Conservation (phyloP, 2,888 invertebrate genomes). For the Fragum whitleyi region DNA sequence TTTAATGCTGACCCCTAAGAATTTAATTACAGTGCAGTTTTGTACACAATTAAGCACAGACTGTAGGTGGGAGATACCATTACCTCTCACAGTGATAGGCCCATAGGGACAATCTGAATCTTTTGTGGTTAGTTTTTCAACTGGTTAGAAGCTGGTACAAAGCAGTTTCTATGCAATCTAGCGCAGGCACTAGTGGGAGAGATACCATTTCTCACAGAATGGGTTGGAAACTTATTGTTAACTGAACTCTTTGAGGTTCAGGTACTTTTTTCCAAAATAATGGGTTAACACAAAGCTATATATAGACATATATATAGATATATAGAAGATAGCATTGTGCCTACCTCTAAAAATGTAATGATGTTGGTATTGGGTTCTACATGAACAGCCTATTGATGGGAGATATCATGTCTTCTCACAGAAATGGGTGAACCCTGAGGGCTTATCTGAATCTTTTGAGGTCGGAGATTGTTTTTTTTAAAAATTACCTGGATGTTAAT, state of each 20-base stretch:
- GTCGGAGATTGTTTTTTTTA: no score
- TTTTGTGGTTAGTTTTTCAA: slow-evolving; percentile 81
- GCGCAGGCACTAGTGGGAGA: neutral
- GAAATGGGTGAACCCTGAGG: slow-evolving; percentile 75
- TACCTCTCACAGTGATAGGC: slow-evolving; percentile 82
- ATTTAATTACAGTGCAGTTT: no score
- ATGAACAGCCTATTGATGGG: slow-evolving; percentile 83
- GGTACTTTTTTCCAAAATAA: slow-evolving; percentile 78
- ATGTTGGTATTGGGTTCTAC: slow-evolving; percentile 84
- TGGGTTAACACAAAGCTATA: neutral
- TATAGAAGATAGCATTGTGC: no score
- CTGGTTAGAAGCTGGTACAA: no score
- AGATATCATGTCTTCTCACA: slow-evolving; percentile 85
- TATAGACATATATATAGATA: neutral
- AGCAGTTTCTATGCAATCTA: neutral
- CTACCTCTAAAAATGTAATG: no score
- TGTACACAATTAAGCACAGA: slow-evolving; percentile 82
- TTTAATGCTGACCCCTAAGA: no score
- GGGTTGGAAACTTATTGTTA: no score
- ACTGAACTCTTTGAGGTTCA: neutral
- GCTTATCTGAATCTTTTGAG: slow-evolving; percentile 83
- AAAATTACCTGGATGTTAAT: no score
- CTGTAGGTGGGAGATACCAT: slow-evolving; percentile 84
- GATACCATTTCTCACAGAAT: no score
- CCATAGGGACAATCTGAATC: slow-evolving; percentile 81